Base-by-base conservation (phyloP, 92 coral and sea anemone species). In the Siderastrea siderea region DNA sequence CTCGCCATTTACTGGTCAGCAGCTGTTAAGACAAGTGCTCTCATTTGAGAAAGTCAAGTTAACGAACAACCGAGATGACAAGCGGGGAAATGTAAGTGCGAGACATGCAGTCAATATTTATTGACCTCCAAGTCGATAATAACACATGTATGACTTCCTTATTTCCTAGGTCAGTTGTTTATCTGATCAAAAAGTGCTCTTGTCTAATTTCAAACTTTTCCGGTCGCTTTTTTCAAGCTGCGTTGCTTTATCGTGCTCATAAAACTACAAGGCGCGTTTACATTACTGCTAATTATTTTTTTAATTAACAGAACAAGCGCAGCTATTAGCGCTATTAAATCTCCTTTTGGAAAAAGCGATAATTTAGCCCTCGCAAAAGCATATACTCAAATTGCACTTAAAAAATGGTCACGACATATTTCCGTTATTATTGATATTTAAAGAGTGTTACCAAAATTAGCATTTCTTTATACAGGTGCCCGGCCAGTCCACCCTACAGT, bases 11-110 rank as follows among this genome's bases (percentile, higher is more conserved):
- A 89, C 93, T 8, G 98, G 96, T 11, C 92, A 91, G 68, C 94
- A 93, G 71, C 77, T 95, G 81, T 76, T 85, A 16, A 71, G 93
- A 68, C 98, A 95, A 78, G 93, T 91, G 9, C 84, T 95, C 73
- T 95, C 98, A 9, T 95, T 95, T 73, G 98, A 95, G 90, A 95
- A 94, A 75, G 98, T 95, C 50, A 95, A 95, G 78, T 92, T 95
- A 58, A 95, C 98, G 55, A 95, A 95, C 87, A 95, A 95, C 86
- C 92, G 96, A 47, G 79, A 89, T 43, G 98, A 95, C 93, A 89
- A 90, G 74, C 92, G 90, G 78, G 93, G 96, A 78, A 95, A 93
- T 91, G 98, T 95, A 91, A 91, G 98, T 93, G 59, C 46, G 47
- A 62, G 63, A 84, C 86, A 57, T 52, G 68, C 68, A 19, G 73